Conservation (phyloP, 2,113 vertebrate species). For the Laterallus jamaicensis region DNA sequence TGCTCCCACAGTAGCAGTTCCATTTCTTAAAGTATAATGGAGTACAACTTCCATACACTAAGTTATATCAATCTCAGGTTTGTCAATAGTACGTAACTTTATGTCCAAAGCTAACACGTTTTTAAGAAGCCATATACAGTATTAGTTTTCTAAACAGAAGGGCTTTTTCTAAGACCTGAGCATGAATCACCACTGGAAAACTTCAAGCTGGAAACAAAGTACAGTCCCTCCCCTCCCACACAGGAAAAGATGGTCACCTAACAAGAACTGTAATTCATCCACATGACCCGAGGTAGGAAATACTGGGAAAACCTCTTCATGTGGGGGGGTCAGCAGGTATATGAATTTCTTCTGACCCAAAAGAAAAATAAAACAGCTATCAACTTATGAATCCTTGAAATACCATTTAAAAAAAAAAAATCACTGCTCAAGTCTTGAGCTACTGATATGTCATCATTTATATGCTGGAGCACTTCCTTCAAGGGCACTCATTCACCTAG, state of each 20-base stretch:
- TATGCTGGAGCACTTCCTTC: background rate
- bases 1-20: background rate
- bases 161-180: background rate
- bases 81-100: background rate
- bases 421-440: background rate
- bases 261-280: background rate
- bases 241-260: background rate
- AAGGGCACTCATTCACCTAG: background rate
- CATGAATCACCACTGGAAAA: background rate
- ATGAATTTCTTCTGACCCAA: background rate
- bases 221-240: background rate
- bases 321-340: background rate
- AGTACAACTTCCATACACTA: background rate
- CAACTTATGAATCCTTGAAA: background rate
- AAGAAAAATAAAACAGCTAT: background rate
- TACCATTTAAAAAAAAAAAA: background rate
- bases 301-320: background rate
- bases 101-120: background rate
- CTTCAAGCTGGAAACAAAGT: background rate
- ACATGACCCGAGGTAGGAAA: background rate
- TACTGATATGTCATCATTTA: background rate
- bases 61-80: background rate
- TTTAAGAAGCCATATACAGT: background rate
- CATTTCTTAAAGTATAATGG: background rate
- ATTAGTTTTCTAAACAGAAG: background rate